phyloP scores from a whole-genome alignment of 2,888 invertebrate species.

The Crepidodera aurea region DNA sequence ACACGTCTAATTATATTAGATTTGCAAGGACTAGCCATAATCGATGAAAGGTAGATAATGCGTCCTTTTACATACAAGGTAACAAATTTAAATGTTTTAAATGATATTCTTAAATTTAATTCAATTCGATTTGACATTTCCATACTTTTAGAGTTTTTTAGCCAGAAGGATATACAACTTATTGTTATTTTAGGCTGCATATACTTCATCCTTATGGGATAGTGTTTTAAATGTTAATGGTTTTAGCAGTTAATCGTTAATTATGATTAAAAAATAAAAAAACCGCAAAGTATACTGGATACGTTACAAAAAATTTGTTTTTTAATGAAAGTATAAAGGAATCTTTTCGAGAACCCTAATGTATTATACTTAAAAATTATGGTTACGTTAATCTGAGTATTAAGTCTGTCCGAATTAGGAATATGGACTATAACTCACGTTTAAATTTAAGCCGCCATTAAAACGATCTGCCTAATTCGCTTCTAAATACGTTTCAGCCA shows the following conservation, averaged over 20 bases:
- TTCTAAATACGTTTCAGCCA: slow-evolving; percentile 43
- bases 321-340: slow-evolving; percentile 18
- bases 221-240: too few species aligned
- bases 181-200: too few species aligned
- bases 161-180: too few species aligned
- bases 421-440: slow-evolving; percentile 46
- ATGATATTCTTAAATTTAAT: too few species aligned
- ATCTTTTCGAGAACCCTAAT: slow-evolving; percentile 23
- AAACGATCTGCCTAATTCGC: slow-evolving; percentile 47
- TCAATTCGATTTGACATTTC: too few species aligned
- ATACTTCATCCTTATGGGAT: too few species aligned
- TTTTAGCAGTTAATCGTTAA: too few species aligned
- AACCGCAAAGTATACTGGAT: not conserved
- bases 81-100: too few species aligned
- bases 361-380: slow-evolving; percentile 35
- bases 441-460: slow-evolving; percentile 47
- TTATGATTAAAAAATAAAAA: not conserved
- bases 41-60: not conserved
- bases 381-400: slow-evolving; percentile 35
- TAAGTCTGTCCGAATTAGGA: slow-evolving; percentile 43
- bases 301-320: not conserved
- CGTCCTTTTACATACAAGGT: too few species aligned
- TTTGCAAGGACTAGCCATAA: not conserved
- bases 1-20: not conserved
- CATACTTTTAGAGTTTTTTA: too few species aligned